Percentiles rank a stretch among this genome's conserved stretches.
phyloP scores from a whole-genome alignment of 2,113 vertebrate genomes.

The Myanophis thanlyinensis region DNA sequence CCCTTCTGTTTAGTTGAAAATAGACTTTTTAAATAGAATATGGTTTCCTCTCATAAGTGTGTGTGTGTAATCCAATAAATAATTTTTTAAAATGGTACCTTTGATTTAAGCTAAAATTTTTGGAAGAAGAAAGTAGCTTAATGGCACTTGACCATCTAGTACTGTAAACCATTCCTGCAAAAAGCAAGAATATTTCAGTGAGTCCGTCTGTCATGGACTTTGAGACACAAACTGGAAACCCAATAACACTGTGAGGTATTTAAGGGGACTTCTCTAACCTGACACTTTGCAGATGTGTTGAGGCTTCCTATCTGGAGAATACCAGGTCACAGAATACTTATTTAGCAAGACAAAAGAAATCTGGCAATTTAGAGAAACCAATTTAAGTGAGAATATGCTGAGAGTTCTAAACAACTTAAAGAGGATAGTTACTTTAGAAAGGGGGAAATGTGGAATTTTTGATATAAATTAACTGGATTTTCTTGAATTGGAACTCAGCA shows the following conservation, averaged over 20 bases:
- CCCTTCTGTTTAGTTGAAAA: not conserved
- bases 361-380: not conserved
- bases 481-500: not conserved
- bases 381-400: not conserved
- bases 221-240: not conserved
- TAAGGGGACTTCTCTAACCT: not conserved
- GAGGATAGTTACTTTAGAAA: not conserved
- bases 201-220: not conserved
- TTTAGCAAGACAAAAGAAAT: not conserved
- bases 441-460: not conserved
- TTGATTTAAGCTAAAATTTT: not conserved
- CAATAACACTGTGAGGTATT: not conserved
- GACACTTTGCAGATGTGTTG: not conserved
- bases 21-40: not conserved
- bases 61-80: too few relatives aligned
- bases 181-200: not conserved
- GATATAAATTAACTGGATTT: not conserved
- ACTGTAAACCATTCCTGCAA: not conserved
- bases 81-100: not conserved
- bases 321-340: not conserved
- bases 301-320: not conserved
- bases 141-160: not conserved
- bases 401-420: not conserved
- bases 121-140: not conserved
- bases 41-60: not conserved